Evolutionary conservation across 2,113 vertebrate species (phyloP).

Genomic region (Odontophorus gujanensis): DNA sequence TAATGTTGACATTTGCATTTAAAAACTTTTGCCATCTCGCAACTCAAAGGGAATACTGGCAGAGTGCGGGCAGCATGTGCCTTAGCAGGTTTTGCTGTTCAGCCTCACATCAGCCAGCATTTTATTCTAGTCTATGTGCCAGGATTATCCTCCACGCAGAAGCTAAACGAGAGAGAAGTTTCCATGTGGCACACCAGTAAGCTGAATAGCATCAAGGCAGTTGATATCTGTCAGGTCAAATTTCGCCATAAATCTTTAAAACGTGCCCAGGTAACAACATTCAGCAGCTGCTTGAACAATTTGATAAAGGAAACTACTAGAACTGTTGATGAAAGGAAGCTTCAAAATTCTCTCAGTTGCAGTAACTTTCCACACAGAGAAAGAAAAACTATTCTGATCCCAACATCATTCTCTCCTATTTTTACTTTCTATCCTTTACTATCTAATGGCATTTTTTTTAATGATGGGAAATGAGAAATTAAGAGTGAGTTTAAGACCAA

Average conservation of each 20-base stretch:
- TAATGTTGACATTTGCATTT: background rate
- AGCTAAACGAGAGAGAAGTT: background rate
- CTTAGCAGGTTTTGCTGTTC: background rate
- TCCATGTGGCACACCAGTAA: accelerated
- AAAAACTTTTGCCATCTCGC: background rate
- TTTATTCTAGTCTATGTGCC: background rate
- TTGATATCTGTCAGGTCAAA: too few species aligned
- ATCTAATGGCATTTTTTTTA: background rate
- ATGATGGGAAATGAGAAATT: background rate
- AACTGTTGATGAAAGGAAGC: background rate
- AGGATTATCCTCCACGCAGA: background rate
- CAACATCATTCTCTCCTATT: background rate
- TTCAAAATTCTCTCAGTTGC: background rate
- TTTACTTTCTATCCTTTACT: background rate
- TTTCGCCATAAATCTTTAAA: background rate
- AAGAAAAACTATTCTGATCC: background rate
- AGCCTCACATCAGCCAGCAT: background rate
- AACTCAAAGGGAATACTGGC: background rate
- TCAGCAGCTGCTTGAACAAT: background rate
- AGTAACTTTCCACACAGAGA: background rate
- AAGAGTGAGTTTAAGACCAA: background rate
- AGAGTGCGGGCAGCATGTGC: background rate
- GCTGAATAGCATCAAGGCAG: background rate
- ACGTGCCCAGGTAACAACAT: background rate
- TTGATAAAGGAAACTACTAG: background rate